Conservation (phyloP, 2,113 vertebrate species). For the Petaurus breviceps region DNA sequence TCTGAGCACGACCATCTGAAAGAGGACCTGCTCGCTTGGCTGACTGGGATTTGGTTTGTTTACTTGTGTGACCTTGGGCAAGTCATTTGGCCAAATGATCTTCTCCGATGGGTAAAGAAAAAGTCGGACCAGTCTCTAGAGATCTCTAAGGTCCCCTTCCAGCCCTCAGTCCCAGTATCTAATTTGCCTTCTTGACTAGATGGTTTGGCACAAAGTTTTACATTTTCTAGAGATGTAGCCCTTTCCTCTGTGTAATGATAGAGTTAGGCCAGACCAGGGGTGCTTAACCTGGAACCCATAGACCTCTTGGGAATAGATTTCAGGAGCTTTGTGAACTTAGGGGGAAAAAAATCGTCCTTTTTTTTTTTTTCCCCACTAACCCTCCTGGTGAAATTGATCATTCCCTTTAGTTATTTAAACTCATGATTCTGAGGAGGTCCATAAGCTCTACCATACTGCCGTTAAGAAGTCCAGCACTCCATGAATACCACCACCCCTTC, state of each 20-base stretch:
- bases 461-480: not conserved
- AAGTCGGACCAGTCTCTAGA: not conserved
- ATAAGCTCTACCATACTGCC: not conserved
- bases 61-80: not conserved
- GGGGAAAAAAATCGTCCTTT: not conserved
- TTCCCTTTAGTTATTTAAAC: not conserved
- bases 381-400: not conserved
- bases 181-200: not conserved
- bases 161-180: not conserved
- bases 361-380: not conserved
- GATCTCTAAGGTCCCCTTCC: not conserved
- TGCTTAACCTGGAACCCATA: not conserved
- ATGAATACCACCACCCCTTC: not conserved
- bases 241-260: not conserved
- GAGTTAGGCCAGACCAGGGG: too few relatives aligned
- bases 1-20: not conserved
- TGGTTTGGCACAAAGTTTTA: not conserved
- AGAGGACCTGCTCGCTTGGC: not conserved
- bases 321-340: not conserved
- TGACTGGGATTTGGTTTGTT: not conserved
- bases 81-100: not conserved
- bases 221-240: not conserved
- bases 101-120: not conserved
- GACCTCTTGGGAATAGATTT: not conserved
- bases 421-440: not conserved